Evolutionary conservation across 2,888 invertebrate genomes (phyloP).

Genomic region (Diarsia dahlii): DNA sequence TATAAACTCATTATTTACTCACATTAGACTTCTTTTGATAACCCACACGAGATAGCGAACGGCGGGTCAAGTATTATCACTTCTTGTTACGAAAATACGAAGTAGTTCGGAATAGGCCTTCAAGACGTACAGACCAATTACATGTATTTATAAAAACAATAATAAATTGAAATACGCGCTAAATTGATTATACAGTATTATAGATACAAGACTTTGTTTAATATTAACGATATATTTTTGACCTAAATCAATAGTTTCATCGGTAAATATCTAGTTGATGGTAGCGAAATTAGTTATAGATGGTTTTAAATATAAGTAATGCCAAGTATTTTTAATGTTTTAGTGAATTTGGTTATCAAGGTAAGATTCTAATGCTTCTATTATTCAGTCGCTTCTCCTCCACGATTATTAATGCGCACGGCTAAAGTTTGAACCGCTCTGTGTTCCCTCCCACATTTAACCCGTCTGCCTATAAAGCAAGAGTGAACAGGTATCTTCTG

Average conservation of each 20-base stretch:
- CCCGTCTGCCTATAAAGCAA: too few relatives aligned
- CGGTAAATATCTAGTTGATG: not conserved
- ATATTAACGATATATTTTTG: not conserved
- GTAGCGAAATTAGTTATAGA: not conserved
- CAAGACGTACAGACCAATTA: not conserved
- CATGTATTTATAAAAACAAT: not conserved
- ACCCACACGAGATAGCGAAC: conserved; percentile 22
- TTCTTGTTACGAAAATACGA: not conserved
- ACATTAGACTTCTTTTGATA: conserved; percentile 36
- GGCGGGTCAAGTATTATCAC: conserved; percentile 48
- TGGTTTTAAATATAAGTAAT: conserved; percentile 17
- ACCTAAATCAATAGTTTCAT: not conserved
- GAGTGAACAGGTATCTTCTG: too few relatives aligned
- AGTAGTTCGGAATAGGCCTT: conserved; percentile 12
- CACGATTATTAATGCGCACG: too few relatives aligned
- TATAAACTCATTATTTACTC: conserved; percentile 45
- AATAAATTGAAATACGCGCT: not conserved
- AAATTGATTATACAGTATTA: not conserved
- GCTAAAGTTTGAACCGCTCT: too few relatives aligned
- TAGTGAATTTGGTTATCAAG: conserved; percentile 59
- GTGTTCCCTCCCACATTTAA: too few relatives aligned
- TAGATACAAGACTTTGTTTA: not conserved
- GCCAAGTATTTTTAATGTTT: conserved; percentile 41
- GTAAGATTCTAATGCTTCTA: conserved; percentile 34
- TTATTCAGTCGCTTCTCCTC: not conserved